These are phyloP conservation scores for Antennarius striatus DNA, from an alignment of 2,113 vertebrate genomes.

Conservation along the genomic window DNA sequence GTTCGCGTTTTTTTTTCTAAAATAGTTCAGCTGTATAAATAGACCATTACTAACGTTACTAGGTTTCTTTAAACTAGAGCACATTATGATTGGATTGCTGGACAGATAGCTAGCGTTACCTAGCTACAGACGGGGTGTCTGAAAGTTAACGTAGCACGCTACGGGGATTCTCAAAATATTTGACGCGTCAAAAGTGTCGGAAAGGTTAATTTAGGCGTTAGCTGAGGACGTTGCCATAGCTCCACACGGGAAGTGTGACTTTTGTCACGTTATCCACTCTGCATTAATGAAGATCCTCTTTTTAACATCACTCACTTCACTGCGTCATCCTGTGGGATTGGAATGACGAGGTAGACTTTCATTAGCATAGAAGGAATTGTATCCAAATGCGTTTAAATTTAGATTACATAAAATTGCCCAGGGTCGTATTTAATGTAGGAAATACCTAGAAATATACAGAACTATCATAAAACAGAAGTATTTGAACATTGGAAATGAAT, in stretches of 20 bases:
- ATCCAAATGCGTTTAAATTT: background rate
- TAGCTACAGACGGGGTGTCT: conserved; percentile 32
- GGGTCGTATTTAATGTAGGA: no score
- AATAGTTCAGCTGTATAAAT: background rate
- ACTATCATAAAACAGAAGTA: no score
- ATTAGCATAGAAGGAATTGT: background rate
- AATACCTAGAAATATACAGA: no score
- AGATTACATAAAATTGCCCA: background rate
- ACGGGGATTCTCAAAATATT: background rate
- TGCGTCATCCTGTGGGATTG: background rate
- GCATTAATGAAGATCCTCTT: background rate
- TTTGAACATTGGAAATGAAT: conserved; percentile 11
- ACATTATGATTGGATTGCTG: conserved; percentile 17
- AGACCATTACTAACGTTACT: background rate
- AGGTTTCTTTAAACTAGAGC: background rate
- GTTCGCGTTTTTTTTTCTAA: background rate
- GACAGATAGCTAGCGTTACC: conserved; percentile 45
- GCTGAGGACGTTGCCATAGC: background rate
- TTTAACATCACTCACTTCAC: background rate
- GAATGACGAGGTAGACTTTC: no score
- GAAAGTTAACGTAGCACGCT: conserved; percentile 9
- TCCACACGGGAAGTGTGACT: background rate
- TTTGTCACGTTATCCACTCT: conserved; percentile 9
- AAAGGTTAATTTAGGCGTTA: background rate
- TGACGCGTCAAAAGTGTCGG: no score